Percentiles rank a stretch among this genome's conserved stretches.
phyloP scores from a whole-genome alignment of 2,888 invertebrate genomes.

The Metalampra italica region DNA sequence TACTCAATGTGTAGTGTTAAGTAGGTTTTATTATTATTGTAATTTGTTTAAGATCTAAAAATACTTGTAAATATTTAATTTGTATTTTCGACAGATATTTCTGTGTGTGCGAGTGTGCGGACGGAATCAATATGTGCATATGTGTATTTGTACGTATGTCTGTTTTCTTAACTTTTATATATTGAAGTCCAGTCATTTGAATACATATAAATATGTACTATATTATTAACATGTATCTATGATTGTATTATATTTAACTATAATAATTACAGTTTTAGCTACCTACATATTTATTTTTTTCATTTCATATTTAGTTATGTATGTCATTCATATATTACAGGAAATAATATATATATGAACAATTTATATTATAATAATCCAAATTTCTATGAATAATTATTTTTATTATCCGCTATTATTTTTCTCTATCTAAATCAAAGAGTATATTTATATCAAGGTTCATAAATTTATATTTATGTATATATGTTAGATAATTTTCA shows the following conservation, averaged over 20 bases:
- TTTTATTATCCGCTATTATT: neutral
- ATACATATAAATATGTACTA: neutral
- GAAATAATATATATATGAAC: neutral
- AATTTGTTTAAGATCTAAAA: conserved; percentile 10
- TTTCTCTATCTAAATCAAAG: neutral
- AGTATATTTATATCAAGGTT: conserved; percentile 4
- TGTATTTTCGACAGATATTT: conserved; percentile 16
- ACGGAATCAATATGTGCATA: conserved; percentile 6
- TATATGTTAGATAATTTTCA: conserved; percentile 4
- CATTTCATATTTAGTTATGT: neutral
- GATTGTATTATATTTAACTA: neutral
- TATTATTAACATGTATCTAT: neutral
- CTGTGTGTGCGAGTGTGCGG: conserved; percentile 4
- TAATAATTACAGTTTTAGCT: neutral
- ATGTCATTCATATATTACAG: neutral
- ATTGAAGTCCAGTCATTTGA: conserved; percentile 6
- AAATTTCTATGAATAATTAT: conserved; percentile 3
- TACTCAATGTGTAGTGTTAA: conserved; percentile 18
- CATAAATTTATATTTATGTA: neutral
- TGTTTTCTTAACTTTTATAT: conserved; percentile 16
- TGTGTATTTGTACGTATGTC: conserved; percentile 15
- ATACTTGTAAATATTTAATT: conserved; percentile 20
- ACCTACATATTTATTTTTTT: conserved; percentile 6
- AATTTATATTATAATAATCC: no score
- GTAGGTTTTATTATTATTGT: conserved; percentile 7